These are phyloP conservation scores for Carcina quercana DNA, from an alignment of 2,888 invertebrate genomes.

Conservation along the genomic window DNA sequence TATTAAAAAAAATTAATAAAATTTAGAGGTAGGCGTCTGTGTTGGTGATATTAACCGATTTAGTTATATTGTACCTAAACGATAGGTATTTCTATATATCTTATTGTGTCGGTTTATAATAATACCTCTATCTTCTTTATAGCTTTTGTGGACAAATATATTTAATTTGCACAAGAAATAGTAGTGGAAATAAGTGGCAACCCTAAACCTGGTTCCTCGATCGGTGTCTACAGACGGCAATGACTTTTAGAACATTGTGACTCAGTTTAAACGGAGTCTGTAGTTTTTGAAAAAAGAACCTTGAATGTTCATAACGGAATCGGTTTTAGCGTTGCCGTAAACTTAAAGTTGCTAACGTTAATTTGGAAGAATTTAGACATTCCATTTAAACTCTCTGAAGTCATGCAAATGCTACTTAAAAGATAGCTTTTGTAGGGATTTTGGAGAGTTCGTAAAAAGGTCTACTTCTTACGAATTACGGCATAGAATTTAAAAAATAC, in stretches of 20 bases:
- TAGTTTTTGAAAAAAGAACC: neutral
- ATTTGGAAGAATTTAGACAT: conserved; percentile 56
- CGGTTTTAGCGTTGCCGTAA: conserved; percentile 53
- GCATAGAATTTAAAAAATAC: conserved; percentile 49
- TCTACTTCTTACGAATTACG: conserved; percentile 45
- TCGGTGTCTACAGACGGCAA: conserved; percentile 9
- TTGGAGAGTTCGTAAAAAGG: conserved; percentile 44
- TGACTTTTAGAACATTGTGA: neutral
- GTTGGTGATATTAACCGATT: conserved; percentile 67
- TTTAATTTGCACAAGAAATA: conserved; percentile 69
- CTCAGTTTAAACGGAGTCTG: neutral
- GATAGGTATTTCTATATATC: conserved; percentile 69
- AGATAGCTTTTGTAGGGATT: conserved; percentile 25
- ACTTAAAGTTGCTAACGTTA: conserved; percentile 69
- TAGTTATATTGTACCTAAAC: conserved; percentile 66
- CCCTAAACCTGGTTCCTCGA: conserved; percentile 35
- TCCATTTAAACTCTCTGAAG: conserved; percentile 46
- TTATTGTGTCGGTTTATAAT: conserved; percentile 70
- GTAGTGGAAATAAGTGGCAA: conserved; percentile 51
- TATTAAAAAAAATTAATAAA: no score
- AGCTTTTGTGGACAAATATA: conserved; percentile 66
- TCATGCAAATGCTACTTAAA: no score
- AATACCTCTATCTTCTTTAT: conserved; percentile 65
- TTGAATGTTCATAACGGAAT: conserved; percentile 4
- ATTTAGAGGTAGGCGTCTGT: conserved; percentile 68